Percentiles rank a stretch among this genome's conserved stretches.
These are phyloP conservation scores for Gymnosoma rotundatum DNA, from an alignment of 2,888 invertebrate genomes.

Conservation along the genomic window DNA sequence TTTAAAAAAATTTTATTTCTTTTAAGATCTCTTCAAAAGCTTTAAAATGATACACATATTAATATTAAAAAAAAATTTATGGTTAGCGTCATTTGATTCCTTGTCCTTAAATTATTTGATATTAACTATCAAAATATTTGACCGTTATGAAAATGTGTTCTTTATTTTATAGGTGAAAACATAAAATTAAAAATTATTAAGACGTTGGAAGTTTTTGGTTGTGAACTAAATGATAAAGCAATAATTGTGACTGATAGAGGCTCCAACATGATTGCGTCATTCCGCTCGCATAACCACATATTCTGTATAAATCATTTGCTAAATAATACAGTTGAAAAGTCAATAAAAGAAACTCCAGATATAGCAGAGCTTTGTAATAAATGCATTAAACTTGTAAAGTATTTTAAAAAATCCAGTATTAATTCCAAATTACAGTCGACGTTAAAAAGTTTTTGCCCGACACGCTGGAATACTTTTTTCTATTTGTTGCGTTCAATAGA, in stretches of 20 bases:
- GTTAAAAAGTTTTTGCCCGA: conserved; percentile 28
- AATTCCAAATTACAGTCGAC: conserved; percentile 13
- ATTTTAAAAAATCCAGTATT: conserved; percentile 12
- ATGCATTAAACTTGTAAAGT: conserved; percentile 46
- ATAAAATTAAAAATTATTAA: conserved; percentile 4
- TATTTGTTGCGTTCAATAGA: conserved; percentile 30
- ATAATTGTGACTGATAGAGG: conserved; percentile 14
- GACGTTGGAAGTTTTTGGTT: conserved; percentile 7
- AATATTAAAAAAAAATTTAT: no score
- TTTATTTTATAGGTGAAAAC: conserved; percentile 10
- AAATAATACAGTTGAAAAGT: conserved; percentile 2
- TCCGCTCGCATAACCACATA: conserved; percentile 17
- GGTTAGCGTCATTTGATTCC: no score
- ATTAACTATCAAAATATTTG: no score
- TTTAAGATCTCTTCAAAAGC: no score
- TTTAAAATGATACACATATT: no score
- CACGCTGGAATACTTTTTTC: conserved; percentile 53
- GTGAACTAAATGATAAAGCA: not conserved
- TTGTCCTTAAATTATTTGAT: no score
- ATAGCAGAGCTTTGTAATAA: conserved; percentile 19
- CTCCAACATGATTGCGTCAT: conserved; percentile 44
- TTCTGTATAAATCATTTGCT: conserved; percentile 26
- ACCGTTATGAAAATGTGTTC: no score
- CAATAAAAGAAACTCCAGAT: not conserved
- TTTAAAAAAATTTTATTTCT: no score